A percentile compares a stretch with the other conserved stretches of the same genome.
Evolutionary conservation across 2,888 invertebrate species (phyloP).

Genomic region (Mycalesis mineus): DNA sequence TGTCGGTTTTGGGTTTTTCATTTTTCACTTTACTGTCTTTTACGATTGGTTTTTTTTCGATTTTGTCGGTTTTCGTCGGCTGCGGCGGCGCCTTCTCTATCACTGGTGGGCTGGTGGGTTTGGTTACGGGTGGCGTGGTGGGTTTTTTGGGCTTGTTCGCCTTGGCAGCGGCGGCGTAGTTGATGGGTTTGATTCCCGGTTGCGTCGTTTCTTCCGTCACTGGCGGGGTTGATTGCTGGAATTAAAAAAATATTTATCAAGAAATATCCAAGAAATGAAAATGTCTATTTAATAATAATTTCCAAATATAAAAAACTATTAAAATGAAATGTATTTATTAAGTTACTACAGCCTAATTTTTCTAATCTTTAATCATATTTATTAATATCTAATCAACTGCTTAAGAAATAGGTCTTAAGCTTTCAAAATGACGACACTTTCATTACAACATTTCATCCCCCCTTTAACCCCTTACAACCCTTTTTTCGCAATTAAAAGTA

Average conservation of each 20-base stretch:
- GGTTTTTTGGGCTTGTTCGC: conserved; percentile 63
- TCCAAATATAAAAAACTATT: no score
- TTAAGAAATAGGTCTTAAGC: no score
- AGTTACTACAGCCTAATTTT: no score
- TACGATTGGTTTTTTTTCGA: conserved; percentile 28
- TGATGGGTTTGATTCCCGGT: conserved; percentile 58
- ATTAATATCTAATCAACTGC: no score
- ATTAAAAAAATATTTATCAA: conserved; percentile 2
- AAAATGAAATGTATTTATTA: no score
- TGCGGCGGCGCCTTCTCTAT: conserved; percentile 36
- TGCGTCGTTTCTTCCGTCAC: conserved; percentile 36
- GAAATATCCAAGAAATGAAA: background rate
- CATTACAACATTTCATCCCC: no score
- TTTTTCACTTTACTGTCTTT: conserved; percentile 31
- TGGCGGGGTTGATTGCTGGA: conserved; percentile 30
- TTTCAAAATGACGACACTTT: no score
- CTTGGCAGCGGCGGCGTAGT: conserved; percentile 70
- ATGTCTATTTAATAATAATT: no score
- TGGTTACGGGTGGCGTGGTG: conserved; percentile 37
- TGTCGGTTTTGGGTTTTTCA: conserved; percentile 30
- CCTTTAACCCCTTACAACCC: no score
- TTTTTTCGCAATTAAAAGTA: no score
- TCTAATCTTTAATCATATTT: no score
- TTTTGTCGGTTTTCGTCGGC: conserved; percentile 34
- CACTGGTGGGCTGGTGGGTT: conserved; percentile 39